These are phyloP conservation scores for Brachionus manjavacas DNA, from an alignment of 1,140 invertebrate genomes.

Conservation along the genomic window DNA sequence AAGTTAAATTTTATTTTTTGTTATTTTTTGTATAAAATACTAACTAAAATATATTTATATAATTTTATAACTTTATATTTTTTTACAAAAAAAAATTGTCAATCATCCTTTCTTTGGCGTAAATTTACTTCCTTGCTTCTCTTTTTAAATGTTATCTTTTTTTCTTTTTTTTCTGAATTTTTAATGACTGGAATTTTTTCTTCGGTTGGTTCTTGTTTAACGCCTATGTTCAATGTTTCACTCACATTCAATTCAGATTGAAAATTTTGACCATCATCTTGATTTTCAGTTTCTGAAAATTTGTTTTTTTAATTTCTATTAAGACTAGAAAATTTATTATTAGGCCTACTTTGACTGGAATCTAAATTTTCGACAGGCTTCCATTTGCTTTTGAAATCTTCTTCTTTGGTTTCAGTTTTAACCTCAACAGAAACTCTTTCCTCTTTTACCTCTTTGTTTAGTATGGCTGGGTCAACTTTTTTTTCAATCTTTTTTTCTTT, in stretches of 20 bases:
- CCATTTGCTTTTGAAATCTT: not conserved
- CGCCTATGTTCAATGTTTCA: not conserved
- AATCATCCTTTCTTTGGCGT: not conserved
- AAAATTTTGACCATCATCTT: not conserved
- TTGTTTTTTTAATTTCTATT: not conserved
- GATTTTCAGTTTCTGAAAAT: not conserved
- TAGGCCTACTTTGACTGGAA: not conserved
- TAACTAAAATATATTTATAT: not conserved
- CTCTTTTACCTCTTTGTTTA: not conserved
- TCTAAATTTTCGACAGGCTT: not conserved
- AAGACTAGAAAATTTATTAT: not conserved
- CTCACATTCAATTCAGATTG: not conserved
- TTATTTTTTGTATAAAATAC: not conserved
- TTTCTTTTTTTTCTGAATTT: constrained; percentile 17
- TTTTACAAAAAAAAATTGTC: not conserved
- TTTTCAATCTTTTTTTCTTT: not conserved
- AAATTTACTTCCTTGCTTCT: constrained; percentile 4
- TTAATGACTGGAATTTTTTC: not conserved
- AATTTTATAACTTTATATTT: not conserved
- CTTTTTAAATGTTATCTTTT: constrained; percentile 3
- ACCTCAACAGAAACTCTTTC: not conserved
- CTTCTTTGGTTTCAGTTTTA: not conserved
- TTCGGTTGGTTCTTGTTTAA: not conserved
- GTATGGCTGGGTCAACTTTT: not conserved
- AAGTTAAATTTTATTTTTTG: constrained; percentile 4